Evolutionary conservation across 2,113 vertebrate species (phyloP).

Genomic region (Gila orcuttii): DNA sequence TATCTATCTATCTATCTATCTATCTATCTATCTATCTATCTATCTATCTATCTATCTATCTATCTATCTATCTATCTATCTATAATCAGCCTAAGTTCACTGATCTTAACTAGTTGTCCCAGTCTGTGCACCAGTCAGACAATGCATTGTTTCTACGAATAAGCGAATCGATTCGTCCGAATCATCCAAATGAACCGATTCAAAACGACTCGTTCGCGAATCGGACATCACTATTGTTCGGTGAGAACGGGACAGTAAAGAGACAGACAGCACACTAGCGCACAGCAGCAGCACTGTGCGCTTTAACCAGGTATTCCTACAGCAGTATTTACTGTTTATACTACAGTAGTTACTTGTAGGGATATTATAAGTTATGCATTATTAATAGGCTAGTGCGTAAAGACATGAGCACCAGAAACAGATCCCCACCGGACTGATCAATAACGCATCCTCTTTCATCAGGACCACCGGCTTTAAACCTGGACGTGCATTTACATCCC

Average conservation of each 20-base stretch:
- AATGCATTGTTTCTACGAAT: neutral
- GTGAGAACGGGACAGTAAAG: conserved; percentile 30
- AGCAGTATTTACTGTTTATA: neutral
- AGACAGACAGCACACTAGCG: conserved; percentile 16
- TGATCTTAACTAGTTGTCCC: neutral
- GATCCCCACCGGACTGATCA: conserved; percentile 53
- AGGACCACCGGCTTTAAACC: conserved; percentile 11
- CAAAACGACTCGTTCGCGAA: neutral
- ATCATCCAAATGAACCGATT: neutral
- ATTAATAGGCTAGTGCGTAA: conserved; percentile 25
- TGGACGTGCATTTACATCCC: neutral
- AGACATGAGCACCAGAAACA: conserved; percentile 51
- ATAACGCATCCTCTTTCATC: conserved; percentile 26
- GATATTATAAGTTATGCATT: conserved; percentile 20
- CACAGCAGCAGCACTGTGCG: neutral
- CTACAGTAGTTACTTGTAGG: neutral
- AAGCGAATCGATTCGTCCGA: neutral
- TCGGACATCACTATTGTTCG: conserved; percentile 37
- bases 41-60: no score
- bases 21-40: no score
- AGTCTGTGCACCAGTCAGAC: neutral
- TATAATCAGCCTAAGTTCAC: neutral
- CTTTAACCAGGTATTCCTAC: neutral
- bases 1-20: no score
- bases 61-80: no score